Evolutionary conservation across 2,888 invertebrate species (phyloP).

Genomic region (Drosophila robusta): DNA sequence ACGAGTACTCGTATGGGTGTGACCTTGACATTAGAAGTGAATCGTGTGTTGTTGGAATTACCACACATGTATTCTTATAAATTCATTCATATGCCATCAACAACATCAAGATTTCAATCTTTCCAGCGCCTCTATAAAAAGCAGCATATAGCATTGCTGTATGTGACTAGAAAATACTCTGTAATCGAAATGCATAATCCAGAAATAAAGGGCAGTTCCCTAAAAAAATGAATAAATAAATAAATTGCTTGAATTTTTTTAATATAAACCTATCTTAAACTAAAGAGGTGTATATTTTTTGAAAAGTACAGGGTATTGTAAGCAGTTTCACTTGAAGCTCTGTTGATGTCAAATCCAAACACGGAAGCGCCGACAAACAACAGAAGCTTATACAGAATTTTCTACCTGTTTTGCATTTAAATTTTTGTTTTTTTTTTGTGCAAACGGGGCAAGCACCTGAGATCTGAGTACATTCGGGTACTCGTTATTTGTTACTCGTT

Average conservation of each 20-base stretch:
- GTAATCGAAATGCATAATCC: not conserved
- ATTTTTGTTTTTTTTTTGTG: slow-evolving; percentile 30
- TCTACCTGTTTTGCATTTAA: slow-evolving; percentile 68
- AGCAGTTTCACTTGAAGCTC: slow-evolving; percentile 9
- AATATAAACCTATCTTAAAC: too few species aligned
- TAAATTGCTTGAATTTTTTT: too few species aligned
- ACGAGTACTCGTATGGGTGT: slow-evolving; percentile 4
- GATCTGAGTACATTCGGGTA: slow-evolving; percentile 5
- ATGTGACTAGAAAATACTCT: slow-evolving; percentile 15
- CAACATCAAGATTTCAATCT: slow-evolving; percentile 56
- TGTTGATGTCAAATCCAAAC: slow-evolving; percentile 35
- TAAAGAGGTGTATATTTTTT: too few species aligned
- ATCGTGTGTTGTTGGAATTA: slow-evolving; percentile 13
- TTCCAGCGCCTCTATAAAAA: slow-evolving; percentile 8
- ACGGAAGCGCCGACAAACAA: slow-evolving; percentile 55
- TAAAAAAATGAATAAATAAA: too few species aligned
- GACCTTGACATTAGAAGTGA: slow-evolving; percentile 70
- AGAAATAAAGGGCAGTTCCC: too few species aligned
- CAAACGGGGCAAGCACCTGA: slow-evolving; percentile 1
- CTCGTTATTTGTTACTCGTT: slow-evolving; percentile 22
- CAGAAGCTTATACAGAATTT: slow-evolving; percentile 21
- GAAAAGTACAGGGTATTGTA: slow-evolving; percentile 3
- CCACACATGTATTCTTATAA: slow-evolving; percentile 29
- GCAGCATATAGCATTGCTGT: slow-evolving; percentile 16
- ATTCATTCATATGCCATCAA: slow-evolving; percentile 40